Evolutionary conservation across 2,797 vertebrate species (phyloP).

Genomic region (Parauchenoglanis punctatus): DNA sequence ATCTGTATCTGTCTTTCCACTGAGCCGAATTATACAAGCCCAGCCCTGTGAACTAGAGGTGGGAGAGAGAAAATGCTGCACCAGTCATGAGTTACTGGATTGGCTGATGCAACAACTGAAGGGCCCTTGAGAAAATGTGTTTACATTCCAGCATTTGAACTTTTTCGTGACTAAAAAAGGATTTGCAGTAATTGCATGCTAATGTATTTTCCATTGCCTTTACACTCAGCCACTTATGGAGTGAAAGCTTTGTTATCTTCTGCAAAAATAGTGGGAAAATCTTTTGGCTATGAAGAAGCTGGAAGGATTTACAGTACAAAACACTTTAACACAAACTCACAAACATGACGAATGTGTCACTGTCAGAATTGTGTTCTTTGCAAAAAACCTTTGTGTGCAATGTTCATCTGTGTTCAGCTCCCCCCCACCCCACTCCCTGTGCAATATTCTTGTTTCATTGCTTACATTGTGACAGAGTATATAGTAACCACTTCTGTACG

Average conservation of each 20-base stretch:
- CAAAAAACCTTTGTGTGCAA: neutral
- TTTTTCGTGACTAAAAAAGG: slow-evolving; percentile 29
- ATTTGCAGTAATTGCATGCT: slow-evolving; percentile 37
- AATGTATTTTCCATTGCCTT: slow-evolving; percentile 36
- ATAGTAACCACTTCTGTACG: neutral
- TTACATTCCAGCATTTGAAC: slow-evolving; percentile 38
- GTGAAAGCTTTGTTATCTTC: neutral
- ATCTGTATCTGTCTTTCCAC: slow-evolving; percentile 12
- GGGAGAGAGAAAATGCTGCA: slow-evolving; percentile 16
- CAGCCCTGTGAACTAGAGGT: slow-evolving; percentile 9
- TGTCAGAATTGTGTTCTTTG: neutral
- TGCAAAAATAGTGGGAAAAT: neutral
- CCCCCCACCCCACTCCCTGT: no score
- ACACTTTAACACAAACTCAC: neutral
- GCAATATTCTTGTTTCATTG: neutral
- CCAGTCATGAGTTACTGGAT: slow-evolving; percentile 14
- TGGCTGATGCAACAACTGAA: slow-evolving; percentile 33
- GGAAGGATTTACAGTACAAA: neutral
- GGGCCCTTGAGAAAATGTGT: slow-evolving; percentile 39
- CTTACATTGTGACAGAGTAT: neutral
- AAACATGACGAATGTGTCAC: neutral
- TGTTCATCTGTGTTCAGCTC: no score
- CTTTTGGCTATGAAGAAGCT: neutral
- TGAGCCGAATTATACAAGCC: slow-evolving; percentile 25
- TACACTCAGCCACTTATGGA: slow-evolving; percentile 23